These are phyloP conservation scores for Ptyas mucosa DNA, from an alignment of 2,113 vertebrate species.

Conservation along the genomic window DNA sequence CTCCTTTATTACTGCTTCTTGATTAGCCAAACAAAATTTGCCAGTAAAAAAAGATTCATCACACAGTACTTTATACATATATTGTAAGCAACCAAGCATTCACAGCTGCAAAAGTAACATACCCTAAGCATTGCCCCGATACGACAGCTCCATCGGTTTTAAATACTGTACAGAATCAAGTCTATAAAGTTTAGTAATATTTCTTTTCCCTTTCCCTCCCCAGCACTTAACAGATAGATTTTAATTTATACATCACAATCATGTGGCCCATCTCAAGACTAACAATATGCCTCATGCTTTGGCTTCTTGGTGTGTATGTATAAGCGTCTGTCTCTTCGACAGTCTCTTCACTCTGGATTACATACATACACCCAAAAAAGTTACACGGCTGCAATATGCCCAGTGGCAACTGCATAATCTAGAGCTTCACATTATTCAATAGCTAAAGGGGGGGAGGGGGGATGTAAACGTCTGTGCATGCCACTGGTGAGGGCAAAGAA, in stretches of 20 bases:
- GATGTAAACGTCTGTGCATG: constrained; percentile 73
- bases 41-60: constrained; percentile 77
- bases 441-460: constrained; percentile 65
- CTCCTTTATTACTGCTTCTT: constrained; percentile 70
- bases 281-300: constrained; percentile 94
- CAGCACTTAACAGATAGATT: constrained; percentile 58
- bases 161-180: constrained; percentile 79
- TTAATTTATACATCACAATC: constrained; percentile 78
- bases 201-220: constrained; percentile 39
- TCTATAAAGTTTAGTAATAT: constrained; percentile 73
- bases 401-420: constrained; percentile 61
- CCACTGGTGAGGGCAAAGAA: constrained; percentile 34
- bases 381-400: constrained; percentile 75
- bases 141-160: constrained; percentile 55
- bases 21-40: constrained; percentile 71
- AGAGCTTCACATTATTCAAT: constrained; percentile 84
- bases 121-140: constrained; percentile 64
- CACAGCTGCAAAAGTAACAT: constrained; percentile 74
- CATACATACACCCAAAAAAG: constrained; percentile 80
- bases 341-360: constrained; percentile 68
- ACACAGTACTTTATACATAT: constrained; percentile 86
- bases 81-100: constrained; percentile 80
- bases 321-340: constrained; percentile 52
- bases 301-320: constrained; percentile 72
- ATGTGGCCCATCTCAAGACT: constrained; percentile 80